Conservation (phyloP, 2,888 invertebrate genomes). For the Thyatira batis region DNA sequence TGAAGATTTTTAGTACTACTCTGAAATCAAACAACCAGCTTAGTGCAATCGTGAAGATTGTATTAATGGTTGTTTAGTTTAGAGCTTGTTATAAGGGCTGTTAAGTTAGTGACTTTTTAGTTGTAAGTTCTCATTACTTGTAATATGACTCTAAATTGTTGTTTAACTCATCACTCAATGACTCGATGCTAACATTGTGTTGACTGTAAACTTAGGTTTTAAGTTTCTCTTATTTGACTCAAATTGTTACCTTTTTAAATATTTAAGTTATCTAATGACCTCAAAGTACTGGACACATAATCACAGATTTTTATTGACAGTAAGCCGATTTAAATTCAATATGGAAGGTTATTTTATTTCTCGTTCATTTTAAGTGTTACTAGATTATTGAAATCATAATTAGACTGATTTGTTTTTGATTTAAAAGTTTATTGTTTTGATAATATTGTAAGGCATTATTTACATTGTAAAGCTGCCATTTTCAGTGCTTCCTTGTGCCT, state of each 20-base stretch:
- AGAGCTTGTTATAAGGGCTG: neutral
- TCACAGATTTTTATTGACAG: conserved; percentile 18
- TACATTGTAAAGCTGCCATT: conserved; percentile 61
- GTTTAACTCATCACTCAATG: neutral
- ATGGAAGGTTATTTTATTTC: neutral
- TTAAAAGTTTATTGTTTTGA: conserved; percentile 10
- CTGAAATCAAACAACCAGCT: neutral
- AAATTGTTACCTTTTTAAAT: neutral
- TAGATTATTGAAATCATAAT: conserved; percentile 8
- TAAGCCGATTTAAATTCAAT: conserved; percentile 10
- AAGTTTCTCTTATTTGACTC: neutral
- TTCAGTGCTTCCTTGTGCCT: conserved; percentile 73
- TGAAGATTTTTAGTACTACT: neutral
- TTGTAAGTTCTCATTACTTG: neutral
- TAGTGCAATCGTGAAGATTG: neutral
- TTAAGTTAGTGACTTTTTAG: no score
- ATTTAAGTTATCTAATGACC: conserved; percentile 12
- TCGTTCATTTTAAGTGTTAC: conserved; percentile 8
- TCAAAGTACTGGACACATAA: conserved; percentile 25
- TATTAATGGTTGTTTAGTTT: neutral
- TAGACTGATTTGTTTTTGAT: conserved; percentile 19
- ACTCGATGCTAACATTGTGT: neutral
- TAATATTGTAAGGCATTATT: conserved; percentile 42
- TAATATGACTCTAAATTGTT: neutral
- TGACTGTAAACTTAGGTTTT: neutral